phyloP scores from a whole-genome alignment of 2,113 vertebrate genomes.

The Megaceryle maxima region DNA sequence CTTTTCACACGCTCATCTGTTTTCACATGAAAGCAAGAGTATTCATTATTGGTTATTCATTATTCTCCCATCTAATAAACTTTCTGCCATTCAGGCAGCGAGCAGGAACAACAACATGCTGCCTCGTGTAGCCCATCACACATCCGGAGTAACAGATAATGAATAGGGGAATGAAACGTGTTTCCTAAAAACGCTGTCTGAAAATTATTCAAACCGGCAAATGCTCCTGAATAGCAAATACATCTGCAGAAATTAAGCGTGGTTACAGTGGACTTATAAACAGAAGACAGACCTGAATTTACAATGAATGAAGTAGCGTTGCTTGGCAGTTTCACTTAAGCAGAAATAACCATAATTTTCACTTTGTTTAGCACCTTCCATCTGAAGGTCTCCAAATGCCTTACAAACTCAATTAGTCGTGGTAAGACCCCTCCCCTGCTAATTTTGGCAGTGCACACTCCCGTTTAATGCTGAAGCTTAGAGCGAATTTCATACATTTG shows the following conservation, averaged over 20 bases:
- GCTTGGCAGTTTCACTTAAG: not conserved
- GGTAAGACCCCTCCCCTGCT: not conserved
- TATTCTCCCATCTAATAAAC: slow-evolving; percentile 33
- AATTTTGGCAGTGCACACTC: not conserved
- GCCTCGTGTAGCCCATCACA: not conserved
- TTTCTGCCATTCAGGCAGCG: not conserved
- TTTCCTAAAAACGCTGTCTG: slow-evolving; percentile 1
- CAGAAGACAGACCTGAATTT: not conserved
- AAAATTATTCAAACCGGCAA: not conserved
- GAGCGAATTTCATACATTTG: not conserved
- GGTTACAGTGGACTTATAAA: not conserved
- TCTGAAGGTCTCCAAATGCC: not conserved
- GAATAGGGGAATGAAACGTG: not conserved
- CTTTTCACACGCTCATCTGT: slow-evolving; percentile 20
- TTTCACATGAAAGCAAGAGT: not conserved
- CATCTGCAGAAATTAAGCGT: slow-evolving; percentile 1
- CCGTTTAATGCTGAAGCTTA: not conserved
- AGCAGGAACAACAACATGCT: not conserved
- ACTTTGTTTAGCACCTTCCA: not conserved
- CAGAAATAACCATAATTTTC: not conserved
- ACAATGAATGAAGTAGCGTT: not conserved
- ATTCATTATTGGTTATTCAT: slow-evolving; percentile 51
- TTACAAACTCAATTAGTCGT: not conserved
- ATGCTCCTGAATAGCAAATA: slow-evolving; percentile 17
- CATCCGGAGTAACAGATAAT: not conserved